phyloP scores from a whole-genome alignment of 2,797 vertebrate species.

The Crypturellus tataupa region DNA sequence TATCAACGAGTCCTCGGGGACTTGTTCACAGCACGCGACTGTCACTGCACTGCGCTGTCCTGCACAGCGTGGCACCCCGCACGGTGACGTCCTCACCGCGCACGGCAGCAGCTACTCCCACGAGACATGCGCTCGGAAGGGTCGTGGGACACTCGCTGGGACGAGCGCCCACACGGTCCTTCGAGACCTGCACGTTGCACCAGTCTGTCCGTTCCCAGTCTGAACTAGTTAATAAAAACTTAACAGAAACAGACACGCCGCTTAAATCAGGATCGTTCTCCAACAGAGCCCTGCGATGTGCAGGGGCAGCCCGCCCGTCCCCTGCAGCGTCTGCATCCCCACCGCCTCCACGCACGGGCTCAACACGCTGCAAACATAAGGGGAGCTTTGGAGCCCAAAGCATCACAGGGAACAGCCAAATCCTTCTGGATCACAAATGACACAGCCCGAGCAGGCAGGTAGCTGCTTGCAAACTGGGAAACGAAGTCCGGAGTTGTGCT shows the following conservation, averaged over 20 bases:
- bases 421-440: fast-evolving
- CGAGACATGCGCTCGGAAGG: background rate
- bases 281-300: background rate
- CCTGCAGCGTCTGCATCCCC: too few relatives aligned
- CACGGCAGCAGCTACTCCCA: background rate
- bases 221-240: background rate
- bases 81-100: conserved; percentile 7
- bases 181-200: background rate
- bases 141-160: background rate
- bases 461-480: background rate
- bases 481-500: background rate
- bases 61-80: background rate
- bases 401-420: background rate
- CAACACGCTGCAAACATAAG: background rate
- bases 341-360: background rate
- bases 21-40: conserved; percentile 14
- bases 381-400: background rate
- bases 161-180: background rate
- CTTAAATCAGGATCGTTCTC: background rate
- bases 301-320: background rate
- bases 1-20: conserved; percentile 71
- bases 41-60: conserved; percentile 25
- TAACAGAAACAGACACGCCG: background rate
- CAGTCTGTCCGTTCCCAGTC: background rate
- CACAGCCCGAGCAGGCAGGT: background rate